Base-by-base conservation (phyloP, 2,888 invertebrate genomes). In the Nasonovia ribisnigri region DNA sequence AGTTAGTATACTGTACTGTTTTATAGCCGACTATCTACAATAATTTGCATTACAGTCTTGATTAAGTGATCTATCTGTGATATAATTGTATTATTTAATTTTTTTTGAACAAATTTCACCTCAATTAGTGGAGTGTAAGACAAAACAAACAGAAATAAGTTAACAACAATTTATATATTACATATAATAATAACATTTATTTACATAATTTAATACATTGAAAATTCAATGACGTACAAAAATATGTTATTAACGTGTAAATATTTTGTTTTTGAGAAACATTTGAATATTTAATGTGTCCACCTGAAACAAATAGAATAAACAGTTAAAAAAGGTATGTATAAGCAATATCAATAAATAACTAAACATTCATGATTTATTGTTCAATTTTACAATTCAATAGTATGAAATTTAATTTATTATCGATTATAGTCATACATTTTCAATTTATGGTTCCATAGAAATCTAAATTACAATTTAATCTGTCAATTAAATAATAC, bases 221-320 rank as follows among this genome's bases (percentile, higher is more conserved):
- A 67, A 57, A 29, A 67, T 3, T 90, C 20, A 67, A 48, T 46
- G 11, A 16, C 8, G 8, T 84, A 48, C 11, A 91, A 48, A 91
- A 87, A 92, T 92, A 48, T 92, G 46, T 86, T 84, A 43, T 91
- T n/a, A 29, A 16, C 84, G n/a, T 43, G 43, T 48, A 46, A 42
- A 84, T n/a, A 86, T 46, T 26, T 54, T 10, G 24, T 57, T 54
- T 54, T 51, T 20, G 77, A 77, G 36, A 8, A 77, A 84, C 6
- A 16, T 84, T 54, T 26, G 36, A 36, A 84, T 42, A 43, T 60
- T 93, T 86, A 93, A 88, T 93, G 93, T 46, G 93, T 36, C 93
- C 93, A 93, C 24, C 93, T 93, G 57, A 93, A 93, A 93, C 42
- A 84, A 87, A 92, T 26, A 67, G 46, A 93, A 93, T 16, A 84